Percentiles rank a stretch among this genome's conserved stretches.
These are phyloP conservation scores for Urocitellus parryii DNA, from an alignment of 2,113 vertebrate genomes.

Conservation along the genomic window DNA sequence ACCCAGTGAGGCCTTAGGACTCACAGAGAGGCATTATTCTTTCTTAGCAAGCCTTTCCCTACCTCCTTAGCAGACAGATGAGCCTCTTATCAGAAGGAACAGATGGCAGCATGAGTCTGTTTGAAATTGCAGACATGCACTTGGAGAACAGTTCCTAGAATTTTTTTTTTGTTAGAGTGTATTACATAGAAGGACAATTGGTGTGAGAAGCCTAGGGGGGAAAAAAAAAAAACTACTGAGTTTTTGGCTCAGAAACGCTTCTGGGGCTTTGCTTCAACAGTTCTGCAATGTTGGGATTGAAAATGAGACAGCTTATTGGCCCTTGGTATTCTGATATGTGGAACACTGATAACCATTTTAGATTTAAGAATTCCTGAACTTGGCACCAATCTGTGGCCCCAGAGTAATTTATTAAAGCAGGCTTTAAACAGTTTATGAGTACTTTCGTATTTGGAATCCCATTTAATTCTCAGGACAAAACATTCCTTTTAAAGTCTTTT, in stretches of 20 bases:
- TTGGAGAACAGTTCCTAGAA: constrained; percentile 81
- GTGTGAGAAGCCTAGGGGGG: constrained; percentile 66
- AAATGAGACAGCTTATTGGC: constrained; percentile 19
- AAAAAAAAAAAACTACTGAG: constrained; percentile 70
- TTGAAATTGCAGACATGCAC: constrained; percentile 85
- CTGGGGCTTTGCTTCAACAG: constrained; percentile 67
- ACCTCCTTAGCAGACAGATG: constrained; percentile 86
- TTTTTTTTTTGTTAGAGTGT: constrained; percentile 81
- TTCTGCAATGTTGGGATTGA: neutral
- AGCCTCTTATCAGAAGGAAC: constrained; percentile 89
- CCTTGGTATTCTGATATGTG: constrained; percentile 37
- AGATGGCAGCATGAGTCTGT: constrained; percentile 86
- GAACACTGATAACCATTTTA: constrained; percentile 1
- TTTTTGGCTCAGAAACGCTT: constrained; percentile 74
- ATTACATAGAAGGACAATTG: constrained; percentile 81
- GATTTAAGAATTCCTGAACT: constrained; percentile 56
- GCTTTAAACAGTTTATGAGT: neutral
- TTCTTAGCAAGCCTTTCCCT: constrained; percentile 74
- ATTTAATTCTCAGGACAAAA: constrained; percentile 33
- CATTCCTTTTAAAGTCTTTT: neutral
- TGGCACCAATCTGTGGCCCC: neutral
- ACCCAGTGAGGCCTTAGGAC: constrained; percentile 76
- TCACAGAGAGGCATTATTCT: constrained; percentile 83
- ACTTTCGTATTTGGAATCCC: constrained; percentile 6
- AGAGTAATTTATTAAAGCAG: neutral